Evolutionary conservation across 2,113 vertebrate species (phyloP).

Genomic region (Gymnobelideus leadbeateri): DNA sequence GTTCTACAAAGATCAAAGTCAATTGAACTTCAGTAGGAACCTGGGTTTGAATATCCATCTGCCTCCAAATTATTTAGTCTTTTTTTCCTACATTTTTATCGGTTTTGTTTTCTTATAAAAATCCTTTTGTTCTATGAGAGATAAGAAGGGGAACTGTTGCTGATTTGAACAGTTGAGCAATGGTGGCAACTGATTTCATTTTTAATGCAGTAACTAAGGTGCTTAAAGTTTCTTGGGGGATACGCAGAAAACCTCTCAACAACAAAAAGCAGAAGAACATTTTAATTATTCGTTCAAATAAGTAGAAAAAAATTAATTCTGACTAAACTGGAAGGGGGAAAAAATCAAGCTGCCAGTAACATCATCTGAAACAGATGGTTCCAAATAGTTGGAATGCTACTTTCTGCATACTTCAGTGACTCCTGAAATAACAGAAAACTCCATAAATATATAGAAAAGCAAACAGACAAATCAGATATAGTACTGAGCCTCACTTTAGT

Average conservation of each 20-base stretch:
- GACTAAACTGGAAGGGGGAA: conserved; percentile 78
- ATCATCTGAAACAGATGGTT: conserved; percentile 83
- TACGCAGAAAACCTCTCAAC: conserved; percentile 17
- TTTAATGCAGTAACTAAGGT: conserved; percentile 57
- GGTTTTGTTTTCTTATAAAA: conserved; percentile 4
- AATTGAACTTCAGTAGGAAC: neutral
- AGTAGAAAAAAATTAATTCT: conserved; percentile 76
- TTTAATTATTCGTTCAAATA: conserved; percentile 77
- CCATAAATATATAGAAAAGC: conserved; percentile 68
- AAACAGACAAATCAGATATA: conserved; percentile 65
- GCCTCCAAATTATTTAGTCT: neutral
- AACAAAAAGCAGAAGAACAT: conserved; percentile 48
- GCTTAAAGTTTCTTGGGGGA: conserved; percentile 70
- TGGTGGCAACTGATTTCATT: neutral
- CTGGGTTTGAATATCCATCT: neutral
- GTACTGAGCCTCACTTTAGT: conserved; percentile 56
- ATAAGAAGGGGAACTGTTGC: neutral
- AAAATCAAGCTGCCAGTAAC: conserved; percentile 78
- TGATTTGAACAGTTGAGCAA: neutral
- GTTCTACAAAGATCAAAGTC: neutral
- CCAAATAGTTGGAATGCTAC: conserved; percentile 80
- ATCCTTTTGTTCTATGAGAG: conserved; percentile 14
- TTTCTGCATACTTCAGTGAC: conserved; percentile 71
- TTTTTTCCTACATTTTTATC: neutral
- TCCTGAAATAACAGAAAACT: conserved; percentile 80